A percentile compares a stretch with the other conserved stretches of the same genome.
These are phyloP conservation scores for Ctenosaura bakeri DNA, from an alignment of 2,797 vertebrate genomes.

Conservation along the genomic window DNA sequence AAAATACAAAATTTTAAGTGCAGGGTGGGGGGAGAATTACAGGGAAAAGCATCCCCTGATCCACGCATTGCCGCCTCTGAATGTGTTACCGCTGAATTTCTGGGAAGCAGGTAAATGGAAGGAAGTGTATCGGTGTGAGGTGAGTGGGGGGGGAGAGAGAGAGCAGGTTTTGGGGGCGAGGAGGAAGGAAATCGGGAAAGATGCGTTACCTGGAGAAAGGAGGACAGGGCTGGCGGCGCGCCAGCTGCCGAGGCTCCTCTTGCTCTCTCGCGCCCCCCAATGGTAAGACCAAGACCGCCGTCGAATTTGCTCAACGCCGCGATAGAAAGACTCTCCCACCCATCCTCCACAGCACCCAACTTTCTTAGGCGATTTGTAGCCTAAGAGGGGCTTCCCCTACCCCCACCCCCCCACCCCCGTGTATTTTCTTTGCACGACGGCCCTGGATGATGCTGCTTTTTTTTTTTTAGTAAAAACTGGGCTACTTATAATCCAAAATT, in stretches of 20 bases:
- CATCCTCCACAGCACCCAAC: not conserved
- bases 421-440: not conserved
- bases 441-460: not conserved
- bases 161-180: slow-evolving; percentile 33
- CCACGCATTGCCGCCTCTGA: not conserved
- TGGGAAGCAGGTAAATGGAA: slow-evolving; percentile 4
- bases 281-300: slow-evolving; percentile 27
- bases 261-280: slow-evolving; percentile 77
- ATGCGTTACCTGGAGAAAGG: slow-evolving; percentile 21
- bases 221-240: not conserved
- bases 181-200: slow-evolving; percentile 13
- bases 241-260: not conserved
- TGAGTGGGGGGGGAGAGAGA: slow-evolving; percentile 35
- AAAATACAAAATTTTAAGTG: not conserved
- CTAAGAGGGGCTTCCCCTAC: not conserved
- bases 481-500: slow-evolving; percentile 1
- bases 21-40: too few relatives aligned
- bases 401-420: not conserved
- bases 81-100: not conserved
- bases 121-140: slow-evolving; percentile 10
- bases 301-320: not conserved
- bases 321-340: too few relatives aligned
- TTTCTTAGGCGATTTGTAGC: slow-evolving; percentile 35
- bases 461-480: not conserved
- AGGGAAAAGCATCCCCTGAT: not conserved